Evolutionary conservation across 64 coral and sea anemone genomes (phyloP), one percentile per base, ranked within the genome.

Genomic region (Pachyseris speciosa): DNA sequence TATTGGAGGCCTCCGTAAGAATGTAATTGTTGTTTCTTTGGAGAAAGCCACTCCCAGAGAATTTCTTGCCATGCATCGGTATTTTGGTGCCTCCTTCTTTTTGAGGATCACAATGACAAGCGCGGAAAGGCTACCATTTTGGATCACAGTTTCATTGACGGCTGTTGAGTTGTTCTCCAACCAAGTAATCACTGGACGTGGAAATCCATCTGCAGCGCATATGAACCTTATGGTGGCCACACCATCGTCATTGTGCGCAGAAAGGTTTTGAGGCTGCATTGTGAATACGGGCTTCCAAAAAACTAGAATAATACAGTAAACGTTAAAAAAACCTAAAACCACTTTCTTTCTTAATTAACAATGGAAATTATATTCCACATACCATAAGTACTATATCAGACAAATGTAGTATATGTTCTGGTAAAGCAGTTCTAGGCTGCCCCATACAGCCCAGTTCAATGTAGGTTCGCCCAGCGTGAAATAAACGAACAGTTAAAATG

Each of bases 161-260:
- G 63, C 36, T 57, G 31, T 57, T 19, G 53, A 61, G 77, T 81
- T 81, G 77, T 81, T 81, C 42, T 63, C 9, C 24, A 81, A 37
- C 77, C 77, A 81, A 13, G 7, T 55, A 11, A 81, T 60, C 19
- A 63, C 52, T 5, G 77, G 77, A 26, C 9, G 53, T 15, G 77
- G 77, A 20, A 22, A 61, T 17, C 77, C 77, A 10, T 81, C 24
- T 61, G 53, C 77, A 25, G 50, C 51, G 33, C 77, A 81, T 5
- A 8, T 9, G 2, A 81, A 9, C 0, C 9, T 42, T 39, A 81
- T 52, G 0, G 1, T 26, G 27, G 45, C 19, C 34, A 37, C 31
- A 57, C 8, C 31, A 39, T 22, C 77, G 15, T 60, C 4, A 16
- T 63, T 11, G 25, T 40, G 2, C 2, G 34, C 13, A 24, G 36